Conservation (phyloP, 2,113 vertebrate species). For the Semicossyphus pulcher region DNA sequence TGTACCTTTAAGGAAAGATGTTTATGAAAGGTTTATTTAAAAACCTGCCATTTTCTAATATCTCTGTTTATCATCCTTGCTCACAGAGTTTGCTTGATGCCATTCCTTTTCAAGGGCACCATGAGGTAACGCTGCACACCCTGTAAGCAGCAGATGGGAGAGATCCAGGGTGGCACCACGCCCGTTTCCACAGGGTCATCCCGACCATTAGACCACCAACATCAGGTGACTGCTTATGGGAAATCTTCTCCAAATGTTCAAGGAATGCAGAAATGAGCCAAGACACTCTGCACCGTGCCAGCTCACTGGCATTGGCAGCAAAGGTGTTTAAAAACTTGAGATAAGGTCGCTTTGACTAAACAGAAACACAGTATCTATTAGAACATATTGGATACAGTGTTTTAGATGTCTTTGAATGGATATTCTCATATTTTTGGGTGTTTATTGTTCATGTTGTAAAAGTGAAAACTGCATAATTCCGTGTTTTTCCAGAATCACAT, state of each 20-base stretch:
- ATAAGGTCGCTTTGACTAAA: conserved; percentile 1
- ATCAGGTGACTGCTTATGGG: conserved; percentile 75
- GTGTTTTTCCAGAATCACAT: no score
- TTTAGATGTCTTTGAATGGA: no score
- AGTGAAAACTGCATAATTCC: no score
- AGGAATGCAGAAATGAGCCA: conserved; percentile 59
- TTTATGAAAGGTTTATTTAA: not conserved
- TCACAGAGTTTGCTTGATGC: conserved; percentile 47
- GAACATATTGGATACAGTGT: not conserved
- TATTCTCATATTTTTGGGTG: no score
- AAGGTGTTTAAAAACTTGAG: conserved; percentile 32
- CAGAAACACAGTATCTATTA: not conserved
- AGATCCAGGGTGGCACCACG: conserved; percentile 74
- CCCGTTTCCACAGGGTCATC: conserved; percentile 79
- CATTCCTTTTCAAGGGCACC: conserved; percentile 72
- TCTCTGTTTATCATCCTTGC: conserved; percentile 19
- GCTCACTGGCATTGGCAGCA: conserved; percentile 22
- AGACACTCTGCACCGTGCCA: conserved; percentile 34
- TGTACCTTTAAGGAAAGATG: not conserved
- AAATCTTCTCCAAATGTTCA: conserved; percentile 52
- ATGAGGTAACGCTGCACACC: conserved; percentile 57
- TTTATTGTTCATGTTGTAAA: no score
- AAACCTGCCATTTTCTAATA: conserved; percentile 10
- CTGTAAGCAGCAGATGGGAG: conserved; percentile 74
- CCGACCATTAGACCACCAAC: conserved; percentile 74